These are phyloP conservation scores for Climacteris rufus DNA, from an alignment of 2,113 vertebrate genomes.

Conservation along the genomic window DNA sequence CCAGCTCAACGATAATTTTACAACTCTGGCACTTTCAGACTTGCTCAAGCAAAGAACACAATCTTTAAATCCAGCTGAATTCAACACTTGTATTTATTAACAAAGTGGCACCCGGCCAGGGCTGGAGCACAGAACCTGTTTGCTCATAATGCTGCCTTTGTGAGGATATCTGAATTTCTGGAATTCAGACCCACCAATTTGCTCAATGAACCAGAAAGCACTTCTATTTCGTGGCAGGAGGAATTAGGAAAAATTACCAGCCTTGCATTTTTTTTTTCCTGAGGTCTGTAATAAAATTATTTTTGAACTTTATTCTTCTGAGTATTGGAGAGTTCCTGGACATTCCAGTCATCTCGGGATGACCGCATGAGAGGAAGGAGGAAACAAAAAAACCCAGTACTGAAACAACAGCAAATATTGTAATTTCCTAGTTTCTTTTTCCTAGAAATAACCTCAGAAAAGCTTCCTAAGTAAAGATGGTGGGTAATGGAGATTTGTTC, in stretches of 20 bases:
- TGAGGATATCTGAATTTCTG: background rate
- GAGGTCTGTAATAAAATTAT: background rate
- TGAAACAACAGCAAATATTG: conserved; percentile 21
- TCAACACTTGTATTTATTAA: conserved; percentile 57
- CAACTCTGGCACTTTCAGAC: conserved; percentile 44
- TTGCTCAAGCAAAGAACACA: conserved; percentile 63
- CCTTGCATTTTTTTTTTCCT: background rate
- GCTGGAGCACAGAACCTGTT: background rate
- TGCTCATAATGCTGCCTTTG: conserved; percentile 22
- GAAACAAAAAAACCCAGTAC: background rate
- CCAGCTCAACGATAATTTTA: background rate
- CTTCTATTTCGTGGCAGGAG: conserved; percentile 9
- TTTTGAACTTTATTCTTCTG: conserved; percentile 8
- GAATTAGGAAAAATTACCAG: conserved; percentile 35
- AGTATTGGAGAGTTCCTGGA: background rate
- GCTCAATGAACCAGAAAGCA: conserved; percentile 36
- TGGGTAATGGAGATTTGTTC: background rate
- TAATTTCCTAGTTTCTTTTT: conserved; percentile 15
- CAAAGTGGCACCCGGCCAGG: conserved; percentile 44
- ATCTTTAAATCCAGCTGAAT: conserved; percentile 62
- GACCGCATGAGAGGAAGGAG: background rate
- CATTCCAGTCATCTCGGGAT: background rate
- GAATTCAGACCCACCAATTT: conserved; percentile 22
- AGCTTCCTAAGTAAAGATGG: background rate
- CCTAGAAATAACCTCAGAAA: conserved; percentile 15